These are phyloP conservation scores for Drosophila subquinaria DNA, from an alignment of 2,888 invertebrate genomes.

Conservation along the genomic window DNA sequence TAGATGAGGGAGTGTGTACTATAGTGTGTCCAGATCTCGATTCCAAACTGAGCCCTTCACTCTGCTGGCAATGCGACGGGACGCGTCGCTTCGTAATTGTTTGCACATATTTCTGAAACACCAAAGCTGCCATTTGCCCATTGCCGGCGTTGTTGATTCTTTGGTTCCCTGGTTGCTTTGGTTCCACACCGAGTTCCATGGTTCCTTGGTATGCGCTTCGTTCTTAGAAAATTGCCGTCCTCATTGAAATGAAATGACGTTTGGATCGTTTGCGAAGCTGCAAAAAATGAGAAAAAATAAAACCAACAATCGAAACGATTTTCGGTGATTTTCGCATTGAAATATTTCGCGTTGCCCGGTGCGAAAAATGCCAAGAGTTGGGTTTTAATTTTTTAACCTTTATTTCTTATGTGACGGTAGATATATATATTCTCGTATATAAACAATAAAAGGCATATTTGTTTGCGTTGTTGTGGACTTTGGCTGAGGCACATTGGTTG, in stretches of 20 bases:
- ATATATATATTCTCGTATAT: constrained; percentile 42
- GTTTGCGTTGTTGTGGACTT: constrained; percentile 59
- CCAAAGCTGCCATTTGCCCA: constrained; percentile 68
- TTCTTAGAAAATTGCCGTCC: constrained; percentile 80
- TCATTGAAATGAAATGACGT: constrained; percentile 78
- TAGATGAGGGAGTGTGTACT: constrained; percentile 6
- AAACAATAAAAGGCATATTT: constrained; percentile 79
- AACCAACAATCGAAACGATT: constrained; percentile 63
- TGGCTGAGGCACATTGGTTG: constrained; percentile 10
- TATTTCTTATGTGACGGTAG: constrained; percentile 14
- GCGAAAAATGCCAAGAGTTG: constrained; percentile 71
- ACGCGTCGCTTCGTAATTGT: constrained; percentile 68
- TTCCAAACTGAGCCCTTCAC: constrained; percentile 30
- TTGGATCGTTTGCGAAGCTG: constrained; percentile 46
- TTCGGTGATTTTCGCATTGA: constrained; percentile 79
- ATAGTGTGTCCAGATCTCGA: constrained; percentile 31
- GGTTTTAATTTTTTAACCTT: constrained; percentile 27
- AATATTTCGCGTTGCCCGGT: constrained; percentile 72
- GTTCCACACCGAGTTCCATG: constrained; percentile 42
- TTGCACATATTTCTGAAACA: constrained; percentile 80
- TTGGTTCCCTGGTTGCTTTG: constrained; percentile 36
- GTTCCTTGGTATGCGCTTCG: constrained; percentile 75
- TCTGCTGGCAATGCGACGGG: constrained; percentile 17
- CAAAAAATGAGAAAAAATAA: constrained; percentile 18
- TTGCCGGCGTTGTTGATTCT: constrained; percentile 48